Evolutionary conservation across 1,140 invertebrate species (phyloP).

Genomic region (Formica selysi): DNA sequence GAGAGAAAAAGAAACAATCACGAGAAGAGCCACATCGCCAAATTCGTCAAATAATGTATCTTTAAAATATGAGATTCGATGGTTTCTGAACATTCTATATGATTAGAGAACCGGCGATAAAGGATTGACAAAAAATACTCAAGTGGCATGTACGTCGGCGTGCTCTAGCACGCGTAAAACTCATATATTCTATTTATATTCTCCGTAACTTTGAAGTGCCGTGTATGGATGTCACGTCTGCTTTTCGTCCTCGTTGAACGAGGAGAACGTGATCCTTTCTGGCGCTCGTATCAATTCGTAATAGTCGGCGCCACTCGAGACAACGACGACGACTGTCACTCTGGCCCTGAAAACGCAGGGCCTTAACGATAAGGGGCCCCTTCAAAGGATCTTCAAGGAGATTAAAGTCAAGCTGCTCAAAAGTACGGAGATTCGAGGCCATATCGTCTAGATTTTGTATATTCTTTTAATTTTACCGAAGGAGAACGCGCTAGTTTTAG

Average conservation of each 20-base stretch:
- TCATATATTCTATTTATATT: slow-evolving; percentile 52
- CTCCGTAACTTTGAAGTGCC: slow-evolving; percentile 35
- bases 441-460: background rate
- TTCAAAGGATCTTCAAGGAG: slow-evolving; percentile 47
- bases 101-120: slow-evolving; percentile 18
- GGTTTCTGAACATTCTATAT: background rate
- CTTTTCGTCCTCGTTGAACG: slow-evolving; percentile 72
- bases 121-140: slow-evolving; percentile 39
- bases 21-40: background rate
- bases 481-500: too few relatives aligned
- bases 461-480: background rate
- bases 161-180: slow-evolving; percentile 44
- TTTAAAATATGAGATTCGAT: background rate
- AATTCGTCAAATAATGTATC: background rate
- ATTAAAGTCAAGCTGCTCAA: slow-evolving; percentile 43
- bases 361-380: slow-evolving; percentile 71
- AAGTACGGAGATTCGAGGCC: background rate
- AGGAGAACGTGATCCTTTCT: slow-evolving; percentile 64
- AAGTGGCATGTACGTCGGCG: slow-evolving; percentile 3
- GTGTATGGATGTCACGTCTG: slow-evolving; percentile 65
- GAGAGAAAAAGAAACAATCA: background rate
- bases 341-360: slow-evolving; percentile 65
- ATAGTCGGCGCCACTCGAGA: slow-evolving; percentile 77
- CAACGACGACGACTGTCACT: slow-evolving; percentile 77
- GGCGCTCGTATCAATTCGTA: slow-evolving; percentile 70